Conservation (phyloP, 2,888 invertebrate genomes). For the Ichneumon xanthorius region DNA sequence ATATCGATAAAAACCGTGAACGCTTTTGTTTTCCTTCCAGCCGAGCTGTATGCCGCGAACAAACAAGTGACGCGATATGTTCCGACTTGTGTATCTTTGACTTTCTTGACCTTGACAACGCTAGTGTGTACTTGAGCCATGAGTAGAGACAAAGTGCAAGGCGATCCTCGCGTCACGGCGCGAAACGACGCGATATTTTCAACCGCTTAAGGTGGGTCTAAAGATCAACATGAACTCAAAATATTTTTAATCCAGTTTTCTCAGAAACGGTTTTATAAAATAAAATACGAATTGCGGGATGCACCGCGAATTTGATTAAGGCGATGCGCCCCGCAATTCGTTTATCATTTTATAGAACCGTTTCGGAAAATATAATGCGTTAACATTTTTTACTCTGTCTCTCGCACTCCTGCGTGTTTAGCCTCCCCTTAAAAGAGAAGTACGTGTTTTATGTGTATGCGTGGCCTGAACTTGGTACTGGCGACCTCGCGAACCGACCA, state of each 20-base stretch:
- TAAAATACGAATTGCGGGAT: too few species aligned
- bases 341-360: too few species aligned
- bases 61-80: constrained; percentile 60
- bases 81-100: constrained; percentile 64
- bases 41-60: constrained; percentile 43
- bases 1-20: background rate
- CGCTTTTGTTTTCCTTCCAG: constrained; percentile 52
- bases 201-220: constrained; percentile 1
- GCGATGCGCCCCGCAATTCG: too few species aligned
- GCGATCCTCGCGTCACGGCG: constrained; percentile 61
- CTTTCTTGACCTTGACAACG: constrained; percentile 67
- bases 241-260: too few species aligned
- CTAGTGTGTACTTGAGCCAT: constrained; percentile 61
- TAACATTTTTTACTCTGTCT: background rate
- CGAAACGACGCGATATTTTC: constrained; percentile 60
- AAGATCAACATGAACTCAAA: too few species aligned
- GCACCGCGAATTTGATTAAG: too few species aligned
- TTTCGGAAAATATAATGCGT: too few species aligned
- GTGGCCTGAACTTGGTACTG: constrained; percentile 34
- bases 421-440: constrained; percentile 18
- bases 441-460: constrained; percentile 18
- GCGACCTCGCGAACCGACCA: constrained; percentile 50
- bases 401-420: background rate
- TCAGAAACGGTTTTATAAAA: too few species aligned
- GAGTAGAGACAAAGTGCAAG: constrained; percentile 72